These are phyloP conservation scores for Sinohyriopsis cumingii DNA, from an alignment of 2,888 invertebrate species.

Conservation along the genomic window DNA sequence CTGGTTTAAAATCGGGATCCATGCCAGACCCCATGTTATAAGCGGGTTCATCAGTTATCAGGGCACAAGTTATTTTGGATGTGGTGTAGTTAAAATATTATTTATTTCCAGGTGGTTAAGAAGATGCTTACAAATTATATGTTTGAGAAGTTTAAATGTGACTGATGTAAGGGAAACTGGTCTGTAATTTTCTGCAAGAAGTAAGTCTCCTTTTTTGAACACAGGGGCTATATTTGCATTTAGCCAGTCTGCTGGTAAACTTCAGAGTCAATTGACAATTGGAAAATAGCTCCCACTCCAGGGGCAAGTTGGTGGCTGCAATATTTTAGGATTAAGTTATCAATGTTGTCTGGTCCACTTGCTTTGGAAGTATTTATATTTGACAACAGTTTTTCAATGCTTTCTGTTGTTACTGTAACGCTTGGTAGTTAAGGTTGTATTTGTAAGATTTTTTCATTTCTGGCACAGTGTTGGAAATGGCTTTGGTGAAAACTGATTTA, in stretches of 20 bases:
- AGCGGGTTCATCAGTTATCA: too few relatives aligned
- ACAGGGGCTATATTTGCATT: constrained; percentile 8
- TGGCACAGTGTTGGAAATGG: not conserved
- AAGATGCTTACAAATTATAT: too few relatives aligned
- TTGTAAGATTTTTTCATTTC: constrained; percentile 2
- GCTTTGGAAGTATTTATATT: constrained; percentile 27
- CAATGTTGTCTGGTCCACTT: constrained; percentile 23
- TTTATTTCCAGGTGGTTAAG: too few relatives aligned
- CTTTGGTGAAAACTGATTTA: constrained; percentile 25
- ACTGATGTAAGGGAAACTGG: too few relatives aligned
- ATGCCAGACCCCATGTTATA: too few relatives aligned
- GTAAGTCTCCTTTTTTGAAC: too few relatives aligned
- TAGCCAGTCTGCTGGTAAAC: constrained; percentile 9
- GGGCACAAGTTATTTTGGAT: too few relatives aligned
- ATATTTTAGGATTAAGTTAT: constrained; percentile 19
- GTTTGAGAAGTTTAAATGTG: too few relatives aligned
- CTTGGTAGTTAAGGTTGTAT: not conserved
- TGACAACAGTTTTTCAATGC: constrained; percentile 6
- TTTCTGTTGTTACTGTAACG: constrained; percentile 1
- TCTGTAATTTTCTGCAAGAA: too few relatives aligned
- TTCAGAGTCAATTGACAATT: constrained; percentile 6
- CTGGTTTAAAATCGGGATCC: too few relatives aligned
- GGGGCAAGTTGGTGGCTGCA: constrained; percentile 17
- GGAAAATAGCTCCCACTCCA: constrained; percentile 15
- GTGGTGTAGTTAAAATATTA: too few relatives aligned